Evolutionary conservation across 2,113 vertebrate species (phyloP), one percentile per base, ranked within the genome.

Genomic region (Phoxinus phoxinus): DNA sequence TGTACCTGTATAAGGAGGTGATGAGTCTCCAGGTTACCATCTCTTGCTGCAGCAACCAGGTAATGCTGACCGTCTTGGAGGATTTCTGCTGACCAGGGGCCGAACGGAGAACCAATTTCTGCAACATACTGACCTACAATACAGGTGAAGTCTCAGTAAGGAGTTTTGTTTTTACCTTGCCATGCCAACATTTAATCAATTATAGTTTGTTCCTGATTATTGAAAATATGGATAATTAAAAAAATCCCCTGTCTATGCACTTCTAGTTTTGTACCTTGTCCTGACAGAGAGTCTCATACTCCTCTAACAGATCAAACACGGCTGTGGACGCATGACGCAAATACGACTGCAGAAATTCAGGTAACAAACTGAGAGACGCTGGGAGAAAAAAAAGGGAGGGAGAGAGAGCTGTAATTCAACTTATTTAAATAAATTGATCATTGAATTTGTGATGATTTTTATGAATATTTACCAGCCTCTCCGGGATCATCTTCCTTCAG

Each of bases 31-130:
- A 99, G 0, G 97, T 95, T 85, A 96, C 95, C 95, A 94, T 97
- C 90, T 99, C 98, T 90, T 99, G 97, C 81, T 97, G 97, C 86
- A 99, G 95, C 87, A 99, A 95, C 98, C 98, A 99, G 77, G 95
- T 93, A 77, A 99, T 95, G 74, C 97, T 97, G 2, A 97, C 96
- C 23, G 97, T 98, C 93, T 97, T 99, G 69, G 96, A 97, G 89
- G 95, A 96, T 81, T 98, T 99, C 80, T 96, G 96, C 88, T 97
- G 97, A 73, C 97, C 96, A 63, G 96, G 95, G 48, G 96, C 94
- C 0, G 97, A 96, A 88, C 97, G 93, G 87, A 96, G 96, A 58
- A 97, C 97, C 90, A 99, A 94, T 56, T 97, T 97, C 93, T 96
- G 95, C 46, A 97, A 92, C 61, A 97, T 95, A 46, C 93, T 95